phyloP scores from a whole-genome alignment of 2,888 invertebrate genomes.

The Catocala nupta region DNA sequence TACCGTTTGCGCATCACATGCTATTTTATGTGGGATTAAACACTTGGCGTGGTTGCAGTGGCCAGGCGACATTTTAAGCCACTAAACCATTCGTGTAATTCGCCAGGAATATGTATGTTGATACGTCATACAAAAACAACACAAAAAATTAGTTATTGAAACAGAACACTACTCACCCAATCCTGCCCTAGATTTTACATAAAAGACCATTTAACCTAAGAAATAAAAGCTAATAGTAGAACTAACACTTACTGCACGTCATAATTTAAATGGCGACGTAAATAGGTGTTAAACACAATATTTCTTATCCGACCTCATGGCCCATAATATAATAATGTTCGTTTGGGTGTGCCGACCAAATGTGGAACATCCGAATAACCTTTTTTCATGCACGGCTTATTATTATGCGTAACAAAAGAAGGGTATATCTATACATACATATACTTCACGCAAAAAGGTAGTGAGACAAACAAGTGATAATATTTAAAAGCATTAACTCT shows the following conservation, averaged over 20 bases:
- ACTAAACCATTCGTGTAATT: too few species aligned
- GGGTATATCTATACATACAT: slow-evolving; percentile 33
- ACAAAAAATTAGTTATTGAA: too few species aligned
- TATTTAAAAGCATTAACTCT: slow-evolving; percentile 18
- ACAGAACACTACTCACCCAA: too few species aligned
- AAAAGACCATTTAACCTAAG: too few species aligned
- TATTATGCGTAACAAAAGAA: slow-evolving; percentile 61
- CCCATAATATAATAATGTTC: slow-evolving; percentile 44
- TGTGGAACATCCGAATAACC: slow-evolving; percentile 64
- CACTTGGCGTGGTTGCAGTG: too few species aligned
- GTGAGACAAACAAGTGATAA: slow-evolving; percentile 24
- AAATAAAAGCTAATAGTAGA: background rate
- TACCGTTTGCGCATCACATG: too few species aligned
- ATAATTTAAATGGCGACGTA: slow-evolving; percentile 1
- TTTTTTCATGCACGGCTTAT: slow-evolving; percentile 67
- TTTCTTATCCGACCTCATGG: slow-evolving; percentile 25
- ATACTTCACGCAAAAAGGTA: slow-evolving; percentile 10
- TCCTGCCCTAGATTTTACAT: too few species aligned
- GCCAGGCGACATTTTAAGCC: too few species aligned
- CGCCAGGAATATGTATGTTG: too few species aligned
- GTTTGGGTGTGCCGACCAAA: slow-evolving; percentile 60
- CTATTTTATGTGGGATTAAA: too few species aligned
- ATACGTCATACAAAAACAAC: too few species aligned
- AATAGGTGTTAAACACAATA: slow-evolving; percentile 14
- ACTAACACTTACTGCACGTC: background rate